Evolutionary conservation across 2,888 invertebrate species (phyloP), one percentile per base, ranked within the genome.

Genomic region (Resseliella maxima): DNA sequence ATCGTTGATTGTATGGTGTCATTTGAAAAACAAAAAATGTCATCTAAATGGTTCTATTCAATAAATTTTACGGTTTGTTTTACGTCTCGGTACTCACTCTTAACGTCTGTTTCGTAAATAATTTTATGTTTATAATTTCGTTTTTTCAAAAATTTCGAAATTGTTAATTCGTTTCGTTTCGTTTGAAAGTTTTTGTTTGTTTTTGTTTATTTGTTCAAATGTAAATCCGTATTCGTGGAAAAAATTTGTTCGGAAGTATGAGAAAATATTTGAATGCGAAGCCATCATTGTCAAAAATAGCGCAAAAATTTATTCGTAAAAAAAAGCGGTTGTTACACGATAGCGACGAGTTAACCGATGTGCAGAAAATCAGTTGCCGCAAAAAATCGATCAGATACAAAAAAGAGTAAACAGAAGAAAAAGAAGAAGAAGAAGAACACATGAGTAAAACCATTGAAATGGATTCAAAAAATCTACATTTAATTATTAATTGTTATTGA

Each of bases 81-180:
- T 38, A 86, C 86, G 81, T 83, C 85, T 85, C 87, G 89, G 90
- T 91, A 91, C 91, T 91, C 90, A 91, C 91, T 91, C 90, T 91
- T 91, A 90, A 90, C 90, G 89, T 90, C 91, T 91, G 90, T 89
- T 38, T 83, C 12, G 38, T 83, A 72, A 31, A 21, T 15, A 15
- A 18, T 64, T 46, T 54, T 85, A 21, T 38, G 46, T 86, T 50
- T 31, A n/a, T 86, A 83, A 36, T 86, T 31, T 50, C 8, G 18
- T 27, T 86, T 36, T n/a, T n/a, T n/a, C n/a, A n/a, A n/a, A n/a
- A n/a, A n/a, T n/a, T n/a, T n/a, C n/a, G n/a, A n/a, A n/a, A n/a
- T n/a, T n/a, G n/a, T n/a, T 41, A 38, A 54, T 38, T 36, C n/a
- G 85, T 18, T 50, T 50, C 5, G 27, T 59, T 59, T 59, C 0